phyloP scores from a whole-genome alignment of 2,113 vertebrate species.

The Microcebus jonahi region DNA sequence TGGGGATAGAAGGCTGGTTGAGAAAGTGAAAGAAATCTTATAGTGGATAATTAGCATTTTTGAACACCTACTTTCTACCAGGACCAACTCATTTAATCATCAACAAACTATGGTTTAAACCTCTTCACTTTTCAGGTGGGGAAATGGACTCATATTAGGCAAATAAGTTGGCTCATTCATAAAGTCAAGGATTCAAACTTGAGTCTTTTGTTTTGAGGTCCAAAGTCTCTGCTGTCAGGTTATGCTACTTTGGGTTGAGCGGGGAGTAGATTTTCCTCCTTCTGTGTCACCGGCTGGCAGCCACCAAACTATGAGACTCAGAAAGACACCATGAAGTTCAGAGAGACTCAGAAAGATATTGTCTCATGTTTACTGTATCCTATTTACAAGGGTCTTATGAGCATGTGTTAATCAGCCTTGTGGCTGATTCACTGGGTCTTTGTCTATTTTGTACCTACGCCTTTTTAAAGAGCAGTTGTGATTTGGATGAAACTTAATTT shows the following conservation, averaged over 20 bases:
- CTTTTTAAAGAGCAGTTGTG: not conserved
- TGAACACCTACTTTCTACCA: not conserved
- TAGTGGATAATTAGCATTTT: not conserved
- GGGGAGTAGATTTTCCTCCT: not conserved
- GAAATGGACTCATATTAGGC: not conserved
- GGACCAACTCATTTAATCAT: not conserved
- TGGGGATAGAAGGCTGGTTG: not conserved
- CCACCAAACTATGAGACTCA: not conserved
- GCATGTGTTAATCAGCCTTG: not conserved
- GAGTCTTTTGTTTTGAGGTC: not conserved
- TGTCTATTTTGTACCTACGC: not conserved
- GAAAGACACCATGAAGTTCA: not conserved
- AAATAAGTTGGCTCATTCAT: not conserved
- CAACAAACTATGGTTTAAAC: not conserved
- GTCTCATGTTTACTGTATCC: not conserved
- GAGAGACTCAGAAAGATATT: not conserved
- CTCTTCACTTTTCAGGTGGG: not conserved
- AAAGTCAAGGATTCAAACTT: not conserved
- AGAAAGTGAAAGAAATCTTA: not conserved
- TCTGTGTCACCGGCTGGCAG: not conserved
- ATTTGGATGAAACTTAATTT: not conserved
- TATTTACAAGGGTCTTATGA: not conserved
- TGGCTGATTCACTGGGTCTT: not conserved
- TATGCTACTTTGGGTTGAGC: not conserved
- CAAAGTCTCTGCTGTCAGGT: not conserved